phyloP scores from a whole-genome alignment of 2,113 vertebrate genomes.

The Thermophis baileyi region DNA sequence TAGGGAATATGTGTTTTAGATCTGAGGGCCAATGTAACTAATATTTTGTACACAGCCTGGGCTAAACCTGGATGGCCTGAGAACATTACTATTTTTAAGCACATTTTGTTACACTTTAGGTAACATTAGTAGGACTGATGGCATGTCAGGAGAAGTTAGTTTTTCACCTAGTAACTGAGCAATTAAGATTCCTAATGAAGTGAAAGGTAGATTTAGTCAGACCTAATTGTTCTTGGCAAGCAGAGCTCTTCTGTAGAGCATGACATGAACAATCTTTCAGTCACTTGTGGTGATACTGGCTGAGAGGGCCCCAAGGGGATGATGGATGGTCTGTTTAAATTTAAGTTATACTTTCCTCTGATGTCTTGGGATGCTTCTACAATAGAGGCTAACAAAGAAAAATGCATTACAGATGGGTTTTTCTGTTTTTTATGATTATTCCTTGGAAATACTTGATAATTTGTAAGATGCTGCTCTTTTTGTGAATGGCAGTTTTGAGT shows the following conservation, averaged over 20 bases:
- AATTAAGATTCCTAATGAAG: not conserved
- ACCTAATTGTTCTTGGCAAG: not conserved
- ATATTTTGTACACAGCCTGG: not conserved
- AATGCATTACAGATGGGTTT: not conserved
- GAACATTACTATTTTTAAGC: not conserved
- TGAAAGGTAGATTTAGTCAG: conserved; percentile 4
- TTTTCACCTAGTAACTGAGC: conserved; percentile 4
- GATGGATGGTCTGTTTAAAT: not conserved
- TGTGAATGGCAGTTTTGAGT: not conserved
- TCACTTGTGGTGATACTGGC: not conserved
- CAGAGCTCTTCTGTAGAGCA: conserved; percentile 16
- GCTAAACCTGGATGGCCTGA: not conserved
- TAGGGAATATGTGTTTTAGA: not conserved
- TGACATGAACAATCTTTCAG: conserved; percentile 11
- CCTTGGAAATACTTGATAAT: not conserved
- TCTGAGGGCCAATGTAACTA: not conserved
- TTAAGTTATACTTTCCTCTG: not conserved
- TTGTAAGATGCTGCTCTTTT: conserved; percentile 22
- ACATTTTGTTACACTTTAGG: conserved; percentile 2
- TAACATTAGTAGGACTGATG: not conserved
- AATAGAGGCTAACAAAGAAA: not conserved
- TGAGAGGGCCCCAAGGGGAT: not conserved
- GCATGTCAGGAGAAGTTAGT: conserved; percentile 2
- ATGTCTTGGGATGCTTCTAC: not conserved
- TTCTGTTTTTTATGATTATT: not conserved